A percentile compares a stretch with the other conserved stretches of the same genome.
phyloP scores from a whole-genome alignment of 2,797 vertebrate species.

The Platalea minor region DNA sequence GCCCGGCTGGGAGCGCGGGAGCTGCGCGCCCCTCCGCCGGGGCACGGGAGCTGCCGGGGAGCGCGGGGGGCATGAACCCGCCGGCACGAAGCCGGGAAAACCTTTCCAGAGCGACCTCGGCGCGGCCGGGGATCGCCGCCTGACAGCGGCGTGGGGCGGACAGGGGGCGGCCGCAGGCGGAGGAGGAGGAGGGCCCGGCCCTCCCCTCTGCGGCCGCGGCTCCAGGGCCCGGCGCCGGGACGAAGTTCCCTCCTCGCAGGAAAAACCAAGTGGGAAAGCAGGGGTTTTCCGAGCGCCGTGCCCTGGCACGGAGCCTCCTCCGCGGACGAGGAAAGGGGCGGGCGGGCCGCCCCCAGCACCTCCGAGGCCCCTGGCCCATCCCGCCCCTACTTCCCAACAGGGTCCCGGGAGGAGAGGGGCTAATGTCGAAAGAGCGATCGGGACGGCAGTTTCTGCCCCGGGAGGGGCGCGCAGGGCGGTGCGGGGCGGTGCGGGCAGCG shows the following conservation, averaged over 20 bases:
- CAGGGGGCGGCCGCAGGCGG: background rate
- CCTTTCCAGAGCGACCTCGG: background rate
- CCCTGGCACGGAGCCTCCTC: background rate
- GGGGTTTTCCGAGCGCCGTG: background rate
- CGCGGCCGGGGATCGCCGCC: background rate
- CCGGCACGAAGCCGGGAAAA: background rate
- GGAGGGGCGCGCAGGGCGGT: background rate
- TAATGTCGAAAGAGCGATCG: background rate
- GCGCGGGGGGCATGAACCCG: no score
- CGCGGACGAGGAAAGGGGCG: background rate
- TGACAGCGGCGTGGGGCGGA: background rate
- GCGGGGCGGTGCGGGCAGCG: background rate
- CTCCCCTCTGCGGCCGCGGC: background rate
- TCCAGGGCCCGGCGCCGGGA: background rate
- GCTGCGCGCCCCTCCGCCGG: background rate
- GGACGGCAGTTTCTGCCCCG: background rate
- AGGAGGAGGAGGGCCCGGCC: background rate
- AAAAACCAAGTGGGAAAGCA: background rate
- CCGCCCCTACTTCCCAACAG: background rate
- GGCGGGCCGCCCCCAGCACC: background rate
- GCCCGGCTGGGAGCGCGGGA: background rate
- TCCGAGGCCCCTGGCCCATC: background rate
- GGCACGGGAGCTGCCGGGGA: background rate
- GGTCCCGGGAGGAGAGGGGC: background rate
- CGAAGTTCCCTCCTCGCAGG: background rate